Conservation (phyloP, 1,140 invertebrate genomes). For the Nylanderia fulva region DNA sequence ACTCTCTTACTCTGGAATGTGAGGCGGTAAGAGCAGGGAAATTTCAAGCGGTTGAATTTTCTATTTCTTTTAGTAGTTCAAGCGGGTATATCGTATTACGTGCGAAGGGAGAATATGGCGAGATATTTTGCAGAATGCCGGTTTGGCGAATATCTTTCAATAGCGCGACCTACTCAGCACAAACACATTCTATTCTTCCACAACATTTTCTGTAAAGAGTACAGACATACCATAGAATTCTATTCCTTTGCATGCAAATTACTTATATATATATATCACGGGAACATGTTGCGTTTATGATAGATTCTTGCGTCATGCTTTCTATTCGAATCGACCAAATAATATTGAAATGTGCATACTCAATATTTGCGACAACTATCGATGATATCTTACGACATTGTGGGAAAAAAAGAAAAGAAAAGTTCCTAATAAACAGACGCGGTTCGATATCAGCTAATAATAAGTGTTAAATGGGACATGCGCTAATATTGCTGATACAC, state of each 20-base stretch:
- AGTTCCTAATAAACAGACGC: conserved; percentile 11
- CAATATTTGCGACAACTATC: not conserved
- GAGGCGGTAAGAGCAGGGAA: not conserved
- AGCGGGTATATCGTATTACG: not conserved
- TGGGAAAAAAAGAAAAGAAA: conserved; percentile 16
- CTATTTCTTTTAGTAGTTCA: not conserved
- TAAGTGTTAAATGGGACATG: conserved; percentile 44
- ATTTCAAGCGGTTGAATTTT: not conserved
- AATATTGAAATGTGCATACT: not conserved
- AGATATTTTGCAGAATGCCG: not conserved
- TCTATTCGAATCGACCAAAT: conserved; percentile 1
- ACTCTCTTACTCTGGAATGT: not conserved
- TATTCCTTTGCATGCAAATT: conserved; percentile 19
- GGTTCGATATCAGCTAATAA: conserved; percentile 12
- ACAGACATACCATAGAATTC: not conserved
- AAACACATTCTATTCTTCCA: not conserved
- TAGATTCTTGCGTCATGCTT: conserved; percentile 19
- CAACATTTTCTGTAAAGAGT: not conserved
- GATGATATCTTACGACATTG: not conserved
- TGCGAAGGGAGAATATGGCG: not conserved
- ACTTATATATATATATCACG: not conserved
- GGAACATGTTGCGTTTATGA: not conserved
- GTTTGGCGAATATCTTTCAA: conserved; percentile 8
- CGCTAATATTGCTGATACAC: conserved; percentile 2
- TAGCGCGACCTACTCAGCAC: not conserved